Evolutionary conservation across 1,140 invertebrate genomes (phyloP), one percentile per base, ranked within the genome.

Genomic region (Mamestra configurata): DNA sequence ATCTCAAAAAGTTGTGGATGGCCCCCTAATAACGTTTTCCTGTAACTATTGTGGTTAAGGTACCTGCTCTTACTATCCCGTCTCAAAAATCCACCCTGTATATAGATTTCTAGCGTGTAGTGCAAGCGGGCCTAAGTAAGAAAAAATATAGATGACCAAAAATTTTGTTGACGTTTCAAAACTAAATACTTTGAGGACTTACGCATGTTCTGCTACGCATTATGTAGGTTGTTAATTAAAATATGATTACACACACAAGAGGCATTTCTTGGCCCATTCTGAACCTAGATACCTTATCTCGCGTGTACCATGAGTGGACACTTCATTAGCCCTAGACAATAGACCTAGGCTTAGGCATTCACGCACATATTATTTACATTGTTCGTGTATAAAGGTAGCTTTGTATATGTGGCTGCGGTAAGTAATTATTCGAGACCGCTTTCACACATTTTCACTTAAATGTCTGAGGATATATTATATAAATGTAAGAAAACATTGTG

Each of bases 321-420:
- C 35, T 66, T 66, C 35, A 40, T 66, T 66, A 66, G 35, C 18
- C n/a, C 7, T 40, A 22, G 18, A 66, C 61, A 66, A 66, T 66
- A 37, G 59, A 35, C 31, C 31, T 40, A 66, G 27, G 61, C 35
- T 4, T 43, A 40, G 18, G 35, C 61, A 40, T 37, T 40, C 53
- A 57, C 53, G 11, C 22, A 57, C 53, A 11, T 24, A 57, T 22
- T 49, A 49, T 31, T 31, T 31, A 31, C 27, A 3, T 31, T 6
- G 15, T n/a, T 49, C n/a, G 15, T 49, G n/a, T 49, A 49, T n/a
- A 49, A 49, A 49, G 13, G 8, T 10, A 43, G 40, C 3, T 7
- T 40, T 10, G 6, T 40, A 1, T 40, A 0, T 40, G 4, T 49
- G 15, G 6, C 13, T 1, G 1, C 2, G n/a, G 6, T 20, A 37